Evolutionary conservation across 2,888 invertebrate species (phyloP), one percentile per base, ranked within the genome.

Genomic region (Sinopyrophorus schimmeli): DNA sequence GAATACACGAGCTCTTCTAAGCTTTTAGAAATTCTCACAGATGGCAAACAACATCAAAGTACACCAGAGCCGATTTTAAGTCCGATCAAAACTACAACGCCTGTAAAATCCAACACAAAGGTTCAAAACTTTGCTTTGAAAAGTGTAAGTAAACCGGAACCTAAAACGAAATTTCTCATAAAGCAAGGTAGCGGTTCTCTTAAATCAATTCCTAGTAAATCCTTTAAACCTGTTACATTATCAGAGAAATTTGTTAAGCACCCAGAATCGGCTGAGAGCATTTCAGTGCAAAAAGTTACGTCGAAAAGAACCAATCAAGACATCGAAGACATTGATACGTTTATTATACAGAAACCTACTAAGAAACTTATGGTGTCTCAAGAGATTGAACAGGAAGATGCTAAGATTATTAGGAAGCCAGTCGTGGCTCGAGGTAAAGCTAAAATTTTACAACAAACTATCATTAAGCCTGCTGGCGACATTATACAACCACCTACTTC

Each of bases 21-120:
- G 69, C 64, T 82, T 27, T 67, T 81, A 48, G 79, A 80, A 65
- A 79, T 81, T 43, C 68, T 81, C 54, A 79, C 80, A 59, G 79
- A 79, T 55, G 75, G 77, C 42, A 64, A 70, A 52, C 70, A 72
- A 9, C 75, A 71, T 64, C 55, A 70, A 21, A 27, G 6, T 12
- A 11, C 17, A 61, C 16, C 2, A 6, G 34, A 59, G 48, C 39
- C 38, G 38, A 6, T 5, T 18, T 40, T 9, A 40, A 40, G 7
- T n/a, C n/a, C n/a, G n/a, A n/a, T n/a, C n/a, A n/a, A n/a, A n/a
- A n/a, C n/a, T n/a, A n/a, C n/a, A n/a, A n/a, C n/a, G n/a, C n/a
- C n/a, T n/a, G n/a, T n/a, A n/a, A n/a, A n/a, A n/a, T n/a, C n/a
- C n/a, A n/a, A n/a, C n/a, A n/a, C n/a, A n/a, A n/a, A n/a, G n/a